Conservation (phyloP, 1,140 invertebrate species). For the Drosophila willistoni region DNA sequence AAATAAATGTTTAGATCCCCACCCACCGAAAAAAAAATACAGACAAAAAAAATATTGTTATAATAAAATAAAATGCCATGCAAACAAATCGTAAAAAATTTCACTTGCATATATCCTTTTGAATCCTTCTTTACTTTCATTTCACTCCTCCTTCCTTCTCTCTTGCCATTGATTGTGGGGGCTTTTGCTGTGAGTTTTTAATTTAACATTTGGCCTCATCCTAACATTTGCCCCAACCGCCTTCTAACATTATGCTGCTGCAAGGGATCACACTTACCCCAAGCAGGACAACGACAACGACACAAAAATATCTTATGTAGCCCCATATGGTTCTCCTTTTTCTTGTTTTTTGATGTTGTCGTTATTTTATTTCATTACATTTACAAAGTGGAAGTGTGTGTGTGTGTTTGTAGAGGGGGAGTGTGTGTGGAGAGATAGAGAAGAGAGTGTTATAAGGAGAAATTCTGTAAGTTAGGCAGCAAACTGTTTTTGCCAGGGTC, state of each 20-base stretch:
- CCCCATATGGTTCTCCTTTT: constrained; percentile 7
- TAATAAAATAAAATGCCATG: constrained; percentile 58
- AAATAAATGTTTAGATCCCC: constrained; percentile 21
- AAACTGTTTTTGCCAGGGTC: neutral
- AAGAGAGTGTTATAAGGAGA: neutral
- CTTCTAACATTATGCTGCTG: neutral
- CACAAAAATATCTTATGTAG: constrained; percentile 14
- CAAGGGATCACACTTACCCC: constrained; percentile 21
- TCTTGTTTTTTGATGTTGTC: constrained; percentile 31
- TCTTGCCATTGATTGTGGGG: constrained; percentile 5
- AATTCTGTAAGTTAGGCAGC: constrained; percentile 1
- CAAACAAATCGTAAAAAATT: constrained; percentile 63
- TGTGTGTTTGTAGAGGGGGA: neutral
- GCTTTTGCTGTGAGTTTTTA: constrained; percentile 24
- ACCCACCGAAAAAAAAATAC: neutral
- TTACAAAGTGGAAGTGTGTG: constrained; percentile 19
- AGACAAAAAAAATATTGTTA: constrained; percentile 52
- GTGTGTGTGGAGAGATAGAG: neutral
- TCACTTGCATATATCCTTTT: constrained; percentile 37
- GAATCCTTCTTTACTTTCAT: constrained; percentile 9
- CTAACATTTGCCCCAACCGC: neutral
- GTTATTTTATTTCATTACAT: constrained; percentile 57
- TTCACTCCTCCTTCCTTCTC: constrained; percentile 11
- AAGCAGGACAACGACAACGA: constrained; percentile 10
- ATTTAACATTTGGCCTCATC: constrained; percentile 26